These are phyloP conservation scores for Coluber constrictor DNA, from an alignment of 2,797 vertebrate genomes.

Conservation along the genomic window DNA sequence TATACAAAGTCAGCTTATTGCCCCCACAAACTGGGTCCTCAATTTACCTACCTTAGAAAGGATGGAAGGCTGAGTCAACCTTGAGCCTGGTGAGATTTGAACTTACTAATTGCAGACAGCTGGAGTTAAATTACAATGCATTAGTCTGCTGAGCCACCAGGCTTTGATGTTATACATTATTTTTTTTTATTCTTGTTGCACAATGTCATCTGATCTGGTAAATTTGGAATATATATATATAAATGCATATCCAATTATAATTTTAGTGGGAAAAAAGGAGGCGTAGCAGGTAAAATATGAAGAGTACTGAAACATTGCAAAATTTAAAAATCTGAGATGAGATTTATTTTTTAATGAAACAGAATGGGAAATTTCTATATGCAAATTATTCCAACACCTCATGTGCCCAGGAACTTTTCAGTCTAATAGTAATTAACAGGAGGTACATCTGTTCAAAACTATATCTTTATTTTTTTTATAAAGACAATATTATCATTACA, in stretches of 20 bases:
- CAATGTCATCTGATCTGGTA: background rate
- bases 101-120: too few species aligned
- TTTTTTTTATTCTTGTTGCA: background rate
- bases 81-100: too few species aligned
- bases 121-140: too few species aligned
- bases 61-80: too few species aligned
- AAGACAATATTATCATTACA: background rate
- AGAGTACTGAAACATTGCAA: background rate
- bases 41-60: too few species aligned
- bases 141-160: too few species aligned
- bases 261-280: background rate
- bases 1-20: too few species aligned
- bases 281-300: background rate
- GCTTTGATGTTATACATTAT: background rate
- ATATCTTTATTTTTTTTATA: background rate
- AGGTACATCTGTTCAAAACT: background rate
- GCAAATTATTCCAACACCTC: background rate
- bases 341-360: background rate
- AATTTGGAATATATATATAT: background rate
- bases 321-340: background rate
- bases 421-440: background rate
- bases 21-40: too few species aligned
- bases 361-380: background rate
- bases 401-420: background rate
- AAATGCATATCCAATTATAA: background rate